Percentiles rank a stretch among this genome's conserved stretches.
Evolutionary conservation across 53 echinoderm and acorn worm genomes (phyloP).

Genomic region (Crossaster papposus): DNA sequence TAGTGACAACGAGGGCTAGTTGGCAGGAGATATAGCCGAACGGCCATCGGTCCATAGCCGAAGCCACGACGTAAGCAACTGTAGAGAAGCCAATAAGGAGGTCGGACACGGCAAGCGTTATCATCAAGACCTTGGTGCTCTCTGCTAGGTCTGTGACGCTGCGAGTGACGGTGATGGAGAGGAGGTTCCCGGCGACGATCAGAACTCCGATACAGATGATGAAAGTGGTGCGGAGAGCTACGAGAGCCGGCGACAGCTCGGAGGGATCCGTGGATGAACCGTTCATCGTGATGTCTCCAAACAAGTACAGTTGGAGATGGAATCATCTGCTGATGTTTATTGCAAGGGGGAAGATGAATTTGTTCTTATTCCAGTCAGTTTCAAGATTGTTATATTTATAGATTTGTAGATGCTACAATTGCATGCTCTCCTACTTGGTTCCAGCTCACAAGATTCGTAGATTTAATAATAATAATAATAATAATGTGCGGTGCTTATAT

Average conservation of each 20-base stretch:
- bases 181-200: constrained; percentile 22
- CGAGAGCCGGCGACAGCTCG: neutral
- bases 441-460: too few species aligned
- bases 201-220: constrained; percentile 5
- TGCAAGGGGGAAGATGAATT: neutral
- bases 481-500: too few species aligned
- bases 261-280: neutral
- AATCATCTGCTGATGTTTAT: neutral
- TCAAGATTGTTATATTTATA: neutral
- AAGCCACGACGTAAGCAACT: neutral
- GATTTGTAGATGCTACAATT: too few species aligned
- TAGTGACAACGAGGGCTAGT: neutral
- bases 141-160: constrained; percentile 3
- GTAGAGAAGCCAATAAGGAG: neutral
- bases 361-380: neutral
- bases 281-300: constrained; percentile 3
- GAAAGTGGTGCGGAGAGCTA: constrained; percentile 21
- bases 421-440: too few species aligned
- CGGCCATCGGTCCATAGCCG: constrained; percentile 30
- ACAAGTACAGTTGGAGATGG: neutral
- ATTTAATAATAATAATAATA: too few species aligned
- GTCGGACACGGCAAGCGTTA: constrained; percentile 27
- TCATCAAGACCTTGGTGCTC: constrained; percentile 47
- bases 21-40: neutral
- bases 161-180: constrained; percentile 37